These are phyloP conservation scores for Hyperoplus lanceolatus DNA, from an alignment of 2,797 vertebrate species.

Conservation along the genomic window DNA sequence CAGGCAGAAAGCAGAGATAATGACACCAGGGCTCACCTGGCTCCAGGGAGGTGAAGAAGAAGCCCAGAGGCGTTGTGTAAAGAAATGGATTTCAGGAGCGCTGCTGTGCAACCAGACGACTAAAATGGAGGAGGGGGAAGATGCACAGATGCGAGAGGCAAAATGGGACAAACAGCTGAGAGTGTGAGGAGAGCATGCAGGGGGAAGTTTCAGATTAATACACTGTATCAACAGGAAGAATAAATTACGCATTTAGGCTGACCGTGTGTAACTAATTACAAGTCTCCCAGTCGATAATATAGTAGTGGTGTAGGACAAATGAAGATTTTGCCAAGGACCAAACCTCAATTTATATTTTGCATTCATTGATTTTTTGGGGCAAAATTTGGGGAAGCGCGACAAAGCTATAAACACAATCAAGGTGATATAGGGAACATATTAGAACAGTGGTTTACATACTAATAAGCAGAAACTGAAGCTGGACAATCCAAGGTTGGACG, in stretches of 20 bases:
- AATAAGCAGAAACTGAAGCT: neutral
- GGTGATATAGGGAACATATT: neutral
- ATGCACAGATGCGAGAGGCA: conserved; percentile 23
- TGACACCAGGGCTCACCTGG: conserved; percentile 55
- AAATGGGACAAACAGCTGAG: conserved; percentile 24
- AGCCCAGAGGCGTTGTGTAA: conserved; percentile 48
- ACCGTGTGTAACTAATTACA: neutral
- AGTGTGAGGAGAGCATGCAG: neutral
- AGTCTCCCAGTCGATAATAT: neutral
- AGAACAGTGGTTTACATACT: neutral
- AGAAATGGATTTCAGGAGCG: conserved; percentile 58
- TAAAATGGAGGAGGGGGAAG: conserved; percentile 36
- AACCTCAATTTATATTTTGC: neutral
- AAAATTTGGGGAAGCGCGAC: neutral
- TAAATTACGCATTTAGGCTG: neutral
- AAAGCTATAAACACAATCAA: neutral
- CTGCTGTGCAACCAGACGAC: conserved; percentile 29
- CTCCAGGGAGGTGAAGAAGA: conserved; percentile 36
- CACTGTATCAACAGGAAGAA: neutral
- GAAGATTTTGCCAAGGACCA: neutral
- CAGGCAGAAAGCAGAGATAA: conserved; percentile 47
- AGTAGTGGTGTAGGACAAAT: neutral
- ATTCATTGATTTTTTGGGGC: neutral
- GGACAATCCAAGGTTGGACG: neutral
- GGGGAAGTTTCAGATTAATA: conserved; percentile 30